Evolutionary conservation across 2,797 vertebrate genomes (phyloP).

Genomic region (Pteropus rufus): DNA sequence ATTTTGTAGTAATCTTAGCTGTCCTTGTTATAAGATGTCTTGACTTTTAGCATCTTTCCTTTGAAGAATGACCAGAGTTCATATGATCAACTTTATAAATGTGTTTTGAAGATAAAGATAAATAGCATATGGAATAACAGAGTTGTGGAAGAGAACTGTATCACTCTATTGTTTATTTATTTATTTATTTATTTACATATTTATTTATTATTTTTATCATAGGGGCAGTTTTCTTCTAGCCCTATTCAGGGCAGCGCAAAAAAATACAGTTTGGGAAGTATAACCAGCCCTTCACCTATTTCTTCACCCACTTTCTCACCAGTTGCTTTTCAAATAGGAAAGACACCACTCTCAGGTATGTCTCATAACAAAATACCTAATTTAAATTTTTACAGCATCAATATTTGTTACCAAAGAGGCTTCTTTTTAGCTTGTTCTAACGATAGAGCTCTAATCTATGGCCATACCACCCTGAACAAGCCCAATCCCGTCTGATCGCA

Average conservation of each 20-base stretch:
- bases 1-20: background rate
- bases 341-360: constrained; percentile 89
- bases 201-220: constrained; percentile 12
- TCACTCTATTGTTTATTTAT: background rate
- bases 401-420: background rate
- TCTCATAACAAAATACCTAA: background rate
- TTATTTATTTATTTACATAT: background rate
- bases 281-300: constrained; percentile 86
- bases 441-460: background rate
- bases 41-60: background rate
- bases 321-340: constrained; percentile 84
- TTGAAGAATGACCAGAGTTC: background rate
- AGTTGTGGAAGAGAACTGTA: background rate
- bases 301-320: constrained; percentile 92
- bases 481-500: too few relatives aligned
- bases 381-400: background rate
- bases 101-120: background rate
- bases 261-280: constrained; percentile 92
- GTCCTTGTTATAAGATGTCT: background rate
- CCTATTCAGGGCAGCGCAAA: constrained; percentile 91
- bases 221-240: constrained; percentile 98
- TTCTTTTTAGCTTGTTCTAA: background rate
- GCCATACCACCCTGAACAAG: too few relatives aligned
- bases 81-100: background rate
- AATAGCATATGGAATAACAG: background rate